Percentiles rank a stretch among this genome's conserved stretches.
These are phyloP conservation scores for Nycticryphes semicollaris DNA, from an alignment of 2,113 vertebrate genomes.

Conservation along the genomic window DNA sequence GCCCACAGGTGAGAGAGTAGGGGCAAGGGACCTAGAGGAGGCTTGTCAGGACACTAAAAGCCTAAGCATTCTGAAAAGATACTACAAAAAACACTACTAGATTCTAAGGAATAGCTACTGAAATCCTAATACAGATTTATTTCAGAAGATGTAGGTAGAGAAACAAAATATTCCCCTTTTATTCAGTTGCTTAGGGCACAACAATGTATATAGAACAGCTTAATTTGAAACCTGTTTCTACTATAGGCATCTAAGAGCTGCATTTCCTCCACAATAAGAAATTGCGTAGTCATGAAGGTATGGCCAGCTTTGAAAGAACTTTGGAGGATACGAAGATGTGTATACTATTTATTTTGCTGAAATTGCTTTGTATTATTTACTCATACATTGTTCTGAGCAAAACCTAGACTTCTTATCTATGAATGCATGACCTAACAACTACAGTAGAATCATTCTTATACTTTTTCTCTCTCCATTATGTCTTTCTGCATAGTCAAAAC, in stretches of 20 bases:
- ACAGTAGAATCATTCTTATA: background rate
- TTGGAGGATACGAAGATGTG: background rate
- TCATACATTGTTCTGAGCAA: background rate
- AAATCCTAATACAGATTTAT: background rate
- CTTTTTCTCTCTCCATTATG: background rate
- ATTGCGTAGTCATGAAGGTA: background rate
- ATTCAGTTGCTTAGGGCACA: background rate
- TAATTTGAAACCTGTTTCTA: background rate
- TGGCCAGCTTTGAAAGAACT: background rate
- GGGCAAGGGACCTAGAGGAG: background rate
- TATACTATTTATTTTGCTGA: background rate
- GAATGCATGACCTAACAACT: background rate
- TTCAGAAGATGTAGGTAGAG: background rate
- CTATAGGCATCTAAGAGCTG: accelerated
- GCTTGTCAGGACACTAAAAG: background rate
- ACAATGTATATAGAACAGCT: background rate
- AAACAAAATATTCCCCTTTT: background rate
- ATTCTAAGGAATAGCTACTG: background rate
- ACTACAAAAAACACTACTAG: background rate
- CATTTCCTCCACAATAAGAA: background rate
- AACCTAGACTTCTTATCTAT: background rate
- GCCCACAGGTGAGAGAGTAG: background rate
- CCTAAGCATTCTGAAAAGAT: background rate
- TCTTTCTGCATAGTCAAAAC: slow-evolving; percentile 5
- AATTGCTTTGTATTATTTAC: background rate